These are phyloP conservation scores for Cotesia glomerata DNA, from an alignment of 1,140 invertebrate species.

Conservation along the genomic window DNA sequence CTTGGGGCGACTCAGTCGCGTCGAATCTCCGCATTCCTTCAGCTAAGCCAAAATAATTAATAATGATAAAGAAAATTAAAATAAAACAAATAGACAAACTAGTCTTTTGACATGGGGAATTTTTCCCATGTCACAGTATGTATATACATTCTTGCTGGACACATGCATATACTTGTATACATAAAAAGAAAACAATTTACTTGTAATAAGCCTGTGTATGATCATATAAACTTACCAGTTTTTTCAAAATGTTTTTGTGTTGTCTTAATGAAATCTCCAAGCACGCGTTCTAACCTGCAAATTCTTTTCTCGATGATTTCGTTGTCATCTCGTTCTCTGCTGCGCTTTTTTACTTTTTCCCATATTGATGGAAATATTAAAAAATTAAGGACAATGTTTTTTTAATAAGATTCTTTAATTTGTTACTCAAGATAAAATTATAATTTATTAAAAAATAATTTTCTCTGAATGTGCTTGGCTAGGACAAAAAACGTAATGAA, in stretches of 20 bases:
- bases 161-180: too few relatives aligned
- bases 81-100: too few relatives aligned
- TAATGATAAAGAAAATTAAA: too few relatives aligned
- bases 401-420: not conserved
- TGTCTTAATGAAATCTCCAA: not conserved
- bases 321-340: not conserved
- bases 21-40: too few relatives aligned
- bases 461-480: not conserved
- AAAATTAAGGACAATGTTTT: not conserved
- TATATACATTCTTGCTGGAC: too few relatives aligned
- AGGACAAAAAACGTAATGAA: conserved; percentile 21
- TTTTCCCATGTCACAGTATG: too few relatives aligned
- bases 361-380: not conserved
- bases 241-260: not conserved
- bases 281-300: conserved; percentile 6
- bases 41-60: too few relatives aligned
- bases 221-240: too few relatives aligned
- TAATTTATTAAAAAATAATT: not conserved
- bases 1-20: too few relatives aligned
- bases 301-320: not conserved
- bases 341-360: conserved; percentile 18
- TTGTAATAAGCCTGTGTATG: too few relatives aligned
- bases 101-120: too few relatives aligned
- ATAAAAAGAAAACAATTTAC: too few relatives aligned
- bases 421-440: not conserved